Evolutionary conservation across 2,113 vertebrate species (phyloP), one percentile per base, ranked within the genome.

Genomic region (Istiophorus platypterus): DNA sequence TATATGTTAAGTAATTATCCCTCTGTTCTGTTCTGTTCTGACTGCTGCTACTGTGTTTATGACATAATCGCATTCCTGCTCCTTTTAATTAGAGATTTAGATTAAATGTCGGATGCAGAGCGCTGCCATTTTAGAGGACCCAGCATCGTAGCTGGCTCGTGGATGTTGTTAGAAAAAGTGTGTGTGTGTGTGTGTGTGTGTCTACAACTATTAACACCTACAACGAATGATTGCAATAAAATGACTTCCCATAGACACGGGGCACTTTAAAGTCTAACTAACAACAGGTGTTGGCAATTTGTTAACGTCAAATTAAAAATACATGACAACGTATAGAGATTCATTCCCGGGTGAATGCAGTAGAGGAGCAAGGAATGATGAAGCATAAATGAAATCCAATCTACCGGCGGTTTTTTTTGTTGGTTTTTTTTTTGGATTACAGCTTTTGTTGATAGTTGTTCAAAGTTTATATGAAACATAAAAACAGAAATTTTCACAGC

Each of bases 41-140:
- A 17, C 70, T 47, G 78, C 84, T 84, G 85, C 76, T 63, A 59
- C 79, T 31, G n/a, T 15, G 66, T 24, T 81, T 47, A 41, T 74
- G 59, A 70, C 51, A 81, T 78, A 72, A 84, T 84, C 73, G 49
- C 66, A 78, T 78, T 84, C 17, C 52, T 39, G 6, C 65, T 67
- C 52, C 49, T 88, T 82, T 86, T 80, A 80, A 86, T 90, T 86
- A 78, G 37, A 78, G 72, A 47, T 77, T 54, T 67, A 73, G 71
- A 86, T 86, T 77, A 82, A 84, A 81, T 61, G 80, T 17, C 71
- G 39, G 79, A 85, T 68, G 65, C 78, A 65, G 59, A 49, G 59
- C 72, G 27, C 45, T 24, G 47, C 31, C 67, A 37, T 66, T 78
- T 59, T 56, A 37, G 14, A 62, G 31, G 29, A 51, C 0, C 42